phyloP scores from a whole-genome alignment of 1,140 invertebrate genomes.

The Listronotus oregonensis region DNA sequence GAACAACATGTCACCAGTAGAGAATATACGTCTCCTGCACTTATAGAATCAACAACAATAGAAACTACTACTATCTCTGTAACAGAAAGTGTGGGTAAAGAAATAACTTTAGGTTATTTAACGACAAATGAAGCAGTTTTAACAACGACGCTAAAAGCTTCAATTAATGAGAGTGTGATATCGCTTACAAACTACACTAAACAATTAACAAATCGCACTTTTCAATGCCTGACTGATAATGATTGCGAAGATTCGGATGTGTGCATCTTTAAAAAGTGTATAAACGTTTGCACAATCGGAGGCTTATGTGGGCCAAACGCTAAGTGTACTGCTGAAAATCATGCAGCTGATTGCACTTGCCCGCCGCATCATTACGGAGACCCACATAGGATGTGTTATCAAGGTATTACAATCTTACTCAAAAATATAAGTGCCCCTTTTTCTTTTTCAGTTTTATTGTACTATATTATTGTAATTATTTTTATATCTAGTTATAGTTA shows the following conservation, averaged over 20 bases:
- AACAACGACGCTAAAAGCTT: slow-evolving; percentile 5
- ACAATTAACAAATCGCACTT: slow-evolving; percentile 23
- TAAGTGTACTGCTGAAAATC: slow-evolving; percentile 71
- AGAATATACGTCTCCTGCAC: background rate
- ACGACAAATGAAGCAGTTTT: slow-evolving; percentile 5
- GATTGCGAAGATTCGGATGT: slow-evolving; percentile 70
- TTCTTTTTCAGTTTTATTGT: slow-evolving; percentile 4
- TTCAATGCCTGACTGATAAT: slow-evolving; percentile 57
- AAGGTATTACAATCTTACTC: slow-evolving; percentile 47
- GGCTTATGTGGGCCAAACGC: slow-evolving; percentile 72
- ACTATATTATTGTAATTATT: slow-evolving; percentile 16
- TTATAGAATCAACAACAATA: background rate
- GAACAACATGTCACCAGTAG: too few relatives aligned
- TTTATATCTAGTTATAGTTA: slow-evolving; percentile 10
- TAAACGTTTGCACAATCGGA: slow-evolving; percentile 69
- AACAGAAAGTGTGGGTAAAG: slow-evolving; percentile 1
- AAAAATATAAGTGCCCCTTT: background rate
- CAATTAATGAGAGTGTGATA: slow-evolving; percentile 15
- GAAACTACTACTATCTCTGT: background rate
- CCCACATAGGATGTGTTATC: slow-evolving; percentile 51
- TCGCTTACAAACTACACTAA: slow-evolving; percentile 29
- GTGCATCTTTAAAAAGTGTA: slow-evolving; percentile 71
- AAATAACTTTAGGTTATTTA: background rate
- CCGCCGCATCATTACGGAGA: slow-evolving; percentile 61
- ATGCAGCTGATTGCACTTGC: slow-evolving; percentile 73